Conservation (phyloP, 2,888 invertebrate species). For the Axea sp. region DNA sequence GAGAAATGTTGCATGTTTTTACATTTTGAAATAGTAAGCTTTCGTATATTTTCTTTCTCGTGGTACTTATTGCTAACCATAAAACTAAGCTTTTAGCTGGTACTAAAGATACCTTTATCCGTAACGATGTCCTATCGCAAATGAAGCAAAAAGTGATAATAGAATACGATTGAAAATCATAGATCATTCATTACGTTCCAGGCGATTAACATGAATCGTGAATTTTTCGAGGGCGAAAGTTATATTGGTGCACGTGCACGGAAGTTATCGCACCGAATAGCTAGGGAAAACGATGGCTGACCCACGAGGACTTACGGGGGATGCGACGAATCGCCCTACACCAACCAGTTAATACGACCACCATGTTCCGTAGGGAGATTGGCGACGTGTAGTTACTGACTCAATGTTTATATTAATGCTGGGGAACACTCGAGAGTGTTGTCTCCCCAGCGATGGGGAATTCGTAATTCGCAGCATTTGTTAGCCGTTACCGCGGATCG, state of each 20-base stretch:
- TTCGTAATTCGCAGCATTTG: conserved; percentile 74
- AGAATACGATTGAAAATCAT: conserved; percentile 53
- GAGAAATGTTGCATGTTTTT: too few relatives aligned
- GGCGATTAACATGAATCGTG: conserved; percentile 55
- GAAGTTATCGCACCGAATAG: conserved; percentile 64
- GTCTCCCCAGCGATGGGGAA: conserved; percentile 63
- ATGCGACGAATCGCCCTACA: conserved; percentile 57
- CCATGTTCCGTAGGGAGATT: conserved; percentile 62
- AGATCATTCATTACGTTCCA: conserved; percentile 58
- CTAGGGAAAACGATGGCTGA: conserved; percentile 46
- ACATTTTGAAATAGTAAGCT: too few relatives aligned
- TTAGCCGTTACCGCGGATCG: conserved; percentile 68
- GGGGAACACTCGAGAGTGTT: conserved; percentile 56
- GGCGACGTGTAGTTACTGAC: conserved; percentile 63
- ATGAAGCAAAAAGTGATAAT: conserved; percentile 49
- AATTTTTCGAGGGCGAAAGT: conserved; percentile 54
- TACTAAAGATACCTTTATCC: conserved; percentile 18
- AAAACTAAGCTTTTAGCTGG: too few relatives aligned
- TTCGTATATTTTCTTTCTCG: too few relatives aligned
- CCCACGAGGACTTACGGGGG: conserved; percentile 26
- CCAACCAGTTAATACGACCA: conserved; percentile 64
- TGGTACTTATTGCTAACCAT: too few relatives aligned
- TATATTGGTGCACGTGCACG: conserved; percentile 63
- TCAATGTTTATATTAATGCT: conserved; percentile 69
- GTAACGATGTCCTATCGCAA: conserved; percentile 33